These are phyloP conservation scores for Emydocephalus ijimae DNA, from an alignment of 2,113 vertebrate species.

Conservation along the genomic window DNA sequence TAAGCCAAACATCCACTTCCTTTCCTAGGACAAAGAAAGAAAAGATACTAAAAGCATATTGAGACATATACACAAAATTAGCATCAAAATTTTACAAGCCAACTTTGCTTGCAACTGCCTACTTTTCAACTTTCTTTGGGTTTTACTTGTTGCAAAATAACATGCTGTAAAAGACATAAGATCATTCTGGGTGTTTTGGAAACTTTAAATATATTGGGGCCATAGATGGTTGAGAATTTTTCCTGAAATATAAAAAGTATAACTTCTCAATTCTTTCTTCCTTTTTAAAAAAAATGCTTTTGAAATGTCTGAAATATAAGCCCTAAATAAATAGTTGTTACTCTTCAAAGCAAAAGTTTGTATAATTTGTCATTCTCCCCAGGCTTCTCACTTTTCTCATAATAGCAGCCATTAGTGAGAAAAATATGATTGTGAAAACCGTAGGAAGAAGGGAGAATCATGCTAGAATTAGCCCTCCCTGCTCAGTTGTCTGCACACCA, in stretches of 20 bases:
- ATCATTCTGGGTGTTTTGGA: neutral
- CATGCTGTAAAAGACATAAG: neutral
- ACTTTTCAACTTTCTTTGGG: neutral
- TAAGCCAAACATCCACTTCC: slow-evolving; percentile 8
- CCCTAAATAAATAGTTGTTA: neutral
- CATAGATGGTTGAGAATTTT: neutral
- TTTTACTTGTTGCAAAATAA: neutral
- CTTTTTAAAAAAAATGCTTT: neutral
- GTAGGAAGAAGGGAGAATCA: neutral
- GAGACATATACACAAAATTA: neutral
- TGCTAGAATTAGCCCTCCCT: neutral
- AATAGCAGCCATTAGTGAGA: neutral
- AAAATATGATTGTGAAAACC: neutral
- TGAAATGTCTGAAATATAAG: neutral
- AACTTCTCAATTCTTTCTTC: neutral
- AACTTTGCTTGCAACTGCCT: neutral
- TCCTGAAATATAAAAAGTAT: neutral
- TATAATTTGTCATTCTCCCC: neutral
- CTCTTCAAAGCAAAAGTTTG: neutral
- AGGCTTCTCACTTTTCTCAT: neutral
- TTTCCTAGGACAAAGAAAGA: neutral
- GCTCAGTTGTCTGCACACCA: neutral
- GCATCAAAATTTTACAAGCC: neutral
- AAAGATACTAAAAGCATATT: neutral
- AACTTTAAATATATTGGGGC: neutral